Conservation (phyloP, 2,888 invertebrate genomes). For the Trypoxylon attenuatum region DNA sequence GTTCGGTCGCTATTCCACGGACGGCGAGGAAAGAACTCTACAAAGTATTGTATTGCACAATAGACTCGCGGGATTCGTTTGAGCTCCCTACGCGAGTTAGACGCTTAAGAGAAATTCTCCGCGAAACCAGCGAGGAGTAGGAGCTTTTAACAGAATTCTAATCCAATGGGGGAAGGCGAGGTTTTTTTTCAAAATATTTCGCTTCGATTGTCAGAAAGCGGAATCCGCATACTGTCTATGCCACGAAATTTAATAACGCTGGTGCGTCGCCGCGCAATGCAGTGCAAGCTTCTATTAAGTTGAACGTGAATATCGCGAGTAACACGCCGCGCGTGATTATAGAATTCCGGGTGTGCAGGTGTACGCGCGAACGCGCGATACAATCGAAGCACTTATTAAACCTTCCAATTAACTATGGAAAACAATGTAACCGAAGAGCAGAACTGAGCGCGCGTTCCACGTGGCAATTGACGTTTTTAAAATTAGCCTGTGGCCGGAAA, state of each 20-base stretch:
- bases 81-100: not conserved
- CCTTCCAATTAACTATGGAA: conserved; percentile 1
- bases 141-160: not conserved
- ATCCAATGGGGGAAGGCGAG: not conserved
- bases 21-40: no score
- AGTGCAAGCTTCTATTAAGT: not conserved
- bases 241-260: conserved; percentile 15
- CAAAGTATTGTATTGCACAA: no score
- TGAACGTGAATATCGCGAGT: not conserved
- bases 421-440: not conserved
- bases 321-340: conserved; percentile 13
- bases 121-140: not conserved
- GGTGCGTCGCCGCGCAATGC: not conserved
- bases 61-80: no score
- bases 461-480: conserved; percentile 1
- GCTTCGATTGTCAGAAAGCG: conserved; percentile 3
- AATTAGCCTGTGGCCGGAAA: not conserved
- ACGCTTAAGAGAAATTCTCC: not conserved
- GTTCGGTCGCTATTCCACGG: no score
- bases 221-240: conserved; percentile 11
- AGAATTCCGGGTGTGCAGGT: conserved; percentile 2
- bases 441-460: no score
- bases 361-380: not conserved
- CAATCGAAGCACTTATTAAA: conserved; percentile 8
- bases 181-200: conserved; percentile 3